These are phyloP conservation scores for Agrypnia vestita DNA, from an alignment of 1,140 invertebrate genomes.

Conservation along the genomic window DNA sequence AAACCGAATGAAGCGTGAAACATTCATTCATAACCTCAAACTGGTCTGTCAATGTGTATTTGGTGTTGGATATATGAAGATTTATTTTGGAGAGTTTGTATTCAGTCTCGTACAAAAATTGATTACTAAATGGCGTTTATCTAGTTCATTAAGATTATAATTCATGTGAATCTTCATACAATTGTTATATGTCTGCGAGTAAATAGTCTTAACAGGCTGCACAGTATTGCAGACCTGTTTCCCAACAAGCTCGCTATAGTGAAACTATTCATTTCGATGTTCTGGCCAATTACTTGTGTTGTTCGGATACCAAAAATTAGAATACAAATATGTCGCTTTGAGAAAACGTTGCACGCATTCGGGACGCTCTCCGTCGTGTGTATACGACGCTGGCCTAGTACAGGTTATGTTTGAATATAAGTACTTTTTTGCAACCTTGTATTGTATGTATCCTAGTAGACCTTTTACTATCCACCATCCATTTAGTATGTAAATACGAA, in stretches of 20 bases:
- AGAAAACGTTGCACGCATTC: neutral
- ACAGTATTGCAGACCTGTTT: constrained; percentile 31
- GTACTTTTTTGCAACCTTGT: no score
- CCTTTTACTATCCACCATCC: no score
- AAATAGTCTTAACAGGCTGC: constrained; percentile 41
- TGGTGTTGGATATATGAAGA: no score
- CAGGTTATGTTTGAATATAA: neutral
- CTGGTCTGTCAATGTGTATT: constrained; percentile 38
- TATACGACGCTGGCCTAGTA: neutral
- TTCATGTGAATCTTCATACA: no score
- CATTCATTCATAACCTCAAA: constrained; percentile 22
- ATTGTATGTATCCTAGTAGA: no score
- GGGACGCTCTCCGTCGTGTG: no score
- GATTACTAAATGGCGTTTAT: no score
- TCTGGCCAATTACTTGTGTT: constrained; percentile 6
- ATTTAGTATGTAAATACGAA: no score
- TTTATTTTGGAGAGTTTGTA: neutral
- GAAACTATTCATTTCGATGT: constrained; percentile 39
- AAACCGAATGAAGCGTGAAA: no score
- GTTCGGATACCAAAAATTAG: constrained; percentile 37
- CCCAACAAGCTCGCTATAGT: constrained; percentile 36
- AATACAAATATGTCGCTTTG: constrained; percentile 10
- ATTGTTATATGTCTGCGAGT: constrained; percentile 18
- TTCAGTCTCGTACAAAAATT: no score
- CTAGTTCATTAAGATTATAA: no score